Base-by-base conservation (phyloP, 2,888 invertebrate species). In the Calliphora vomitoria region DNA sequence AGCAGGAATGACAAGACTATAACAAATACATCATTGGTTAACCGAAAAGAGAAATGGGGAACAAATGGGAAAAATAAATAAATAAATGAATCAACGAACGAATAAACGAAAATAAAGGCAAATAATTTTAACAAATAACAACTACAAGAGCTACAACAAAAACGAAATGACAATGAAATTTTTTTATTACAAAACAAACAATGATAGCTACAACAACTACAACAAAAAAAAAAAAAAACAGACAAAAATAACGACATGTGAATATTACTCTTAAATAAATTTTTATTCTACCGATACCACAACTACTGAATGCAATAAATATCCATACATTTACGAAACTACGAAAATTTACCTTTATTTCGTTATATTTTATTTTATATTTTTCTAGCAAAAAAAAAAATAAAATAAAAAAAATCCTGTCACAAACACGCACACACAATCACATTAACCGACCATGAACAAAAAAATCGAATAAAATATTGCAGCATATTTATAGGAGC, bases 401-500 rank as follows among this genome's bases (percentile, higher is more conserved):
- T n/a, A n/a, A n/a, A n/a, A n/a, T n/a, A n/a, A n/a, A 8, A 64
- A 64, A 38, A 35, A n/a, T 31, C 35, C 47, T 38, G 80, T 76
- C 81, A 83, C 47, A 79, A 71, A 41, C 60, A 76, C 58, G 50
- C 68, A 25, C 13, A 44, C 62, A 62, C 41, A 6, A 10, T 62
- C 11, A 66, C 31, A 15, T 20, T 25, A 20, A 11, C 15, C 53
- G 20, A 69, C 1, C 31, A 8, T 50, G 18, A 62, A 18, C 25
- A 25, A 1, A 38, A 74, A 74, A 68, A 31, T 41, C 18, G 53
- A 68, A 75, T 78, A 62, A 81, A 85, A 85, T 85, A 78, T 35
- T 79, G 82, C 79, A 85, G 82, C 75, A 85, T 87, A 87, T 87
- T 87, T 87, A 87, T 82, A 79, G 87, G 78, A 53, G 85, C 82